Evolutionary conservation across 2,888 invertebrate genomes (phyloP).

Genomic region (Trissonchulus latispiculum): DNA sequence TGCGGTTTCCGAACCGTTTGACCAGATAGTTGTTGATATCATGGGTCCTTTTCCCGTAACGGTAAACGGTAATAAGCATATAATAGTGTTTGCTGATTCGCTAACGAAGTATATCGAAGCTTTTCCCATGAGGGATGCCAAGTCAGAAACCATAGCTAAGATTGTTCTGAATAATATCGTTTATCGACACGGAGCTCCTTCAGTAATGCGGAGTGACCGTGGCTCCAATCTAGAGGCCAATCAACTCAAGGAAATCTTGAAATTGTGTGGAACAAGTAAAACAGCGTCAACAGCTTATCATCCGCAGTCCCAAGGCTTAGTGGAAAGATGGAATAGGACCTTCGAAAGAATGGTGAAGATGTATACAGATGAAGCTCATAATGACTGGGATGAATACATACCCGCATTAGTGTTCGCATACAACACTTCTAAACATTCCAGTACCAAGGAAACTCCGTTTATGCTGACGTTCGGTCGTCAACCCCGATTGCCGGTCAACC

Average conservation of each 20-base stretch:
- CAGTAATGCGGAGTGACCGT: conserved; percentile 29
- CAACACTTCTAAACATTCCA: conserved; percentile 26
- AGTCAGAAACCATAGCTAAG: no score
- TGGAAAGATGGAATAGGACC: conserved; percentile 31
- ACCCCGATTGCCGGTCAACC: conserved; percentile 26
- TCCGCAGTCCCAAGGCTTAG: conserved; percentile 30
- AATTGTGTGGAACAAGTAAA: conserved; percentile 22
- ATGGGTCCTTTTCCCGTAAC: no score
- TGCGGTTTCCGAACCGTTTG: no score
- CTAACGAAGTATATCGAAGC: no score
- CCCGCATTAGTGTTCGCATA: conserved; percentile 27
- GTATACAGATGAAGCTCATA: conserved; percentile 25
- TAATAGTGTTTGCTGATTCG: no score
- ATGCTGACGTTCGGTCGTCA: conserved; percentile 28
- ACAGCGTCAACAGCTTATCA: conserved; percentile 28
- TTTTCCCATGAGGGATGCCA: no score
- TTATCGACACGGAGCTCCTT: no score
- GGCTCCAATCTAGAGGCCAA: conserved; percentile 28
- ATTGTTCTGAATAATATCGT: no score
- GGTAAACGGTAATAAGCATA: no score
- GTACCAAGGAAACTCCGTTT: conserved; percentile 27
- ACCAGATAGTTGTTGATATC: no score
- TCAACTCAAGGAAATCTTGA: conserved; percentile 24
- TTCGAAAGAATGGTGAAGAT: conserved; percentile 29
- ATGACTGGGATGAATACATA: conserved; percentile 29